Evolutionary conservation across 2,888 invertebrate species (phyloP).

Genomic region (Hirtodrosophila histrioides): DNA sequence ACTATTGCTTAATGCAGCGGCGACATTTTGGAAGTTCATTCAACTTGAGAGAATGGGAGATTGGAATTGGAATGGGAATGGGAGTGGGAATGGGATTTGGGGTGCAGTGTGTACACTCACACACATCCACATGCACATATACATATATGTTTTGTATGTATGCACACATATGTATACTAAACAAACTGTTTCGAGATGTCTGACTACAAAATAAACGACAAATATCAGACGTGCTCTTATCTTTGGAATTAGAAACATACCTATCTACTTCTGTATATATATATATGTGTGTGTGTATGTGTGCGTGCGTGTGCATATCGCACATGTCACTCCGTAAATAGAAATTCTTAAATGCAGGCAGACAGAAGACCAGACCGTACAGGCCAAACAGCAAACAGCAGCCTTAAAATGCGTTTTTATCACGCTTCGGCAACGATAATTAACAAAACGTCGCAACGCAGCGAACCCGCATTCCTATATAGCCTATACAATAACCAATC

Average conservation of each 20-base stretch:
- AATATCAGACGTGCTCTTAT: constrained; percentile 46
- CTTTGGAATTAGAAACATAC: constrained; percentile 32
- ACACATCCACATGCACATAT: constrained; percentile 12
- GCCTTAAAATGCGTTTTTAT: constrained; percentile 54
- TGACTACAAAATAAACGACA: constrained; percentile 21
- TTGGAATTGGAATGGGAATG: constrained; percentile 8
- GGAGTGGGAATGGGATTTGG: constrained; percentile 21
- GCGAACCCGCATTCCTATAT: constrained; percentile 43
- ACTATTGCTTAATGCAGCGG: constrained; percentile 15
- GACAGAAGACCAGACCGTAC: constrained; percentile 6
- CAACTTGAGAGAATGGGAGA: constrained; percentile 53
- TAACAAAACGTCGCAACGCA: constrained; percentile 32
- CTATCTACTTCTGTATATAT: neutral
- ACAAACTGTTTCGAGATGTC: constrained; percentile 16
- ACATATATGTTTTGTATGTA: constrained; percentile 9
- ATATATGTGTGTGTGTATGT: constrained; percentile 10
- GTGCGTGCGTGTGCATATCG: constrained; percentile 39
- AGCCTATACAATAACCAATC: constrained; percentile 24
- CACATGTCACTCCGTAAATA: constrained; percentile 64
- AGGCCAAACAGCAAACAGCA: constrained; percentile 15
- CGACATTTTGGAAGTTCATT: constrained; percentile 59
- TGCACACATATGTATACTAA: constrained; percentile 10
- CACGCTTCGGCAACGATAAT: constrained; percentile 50
- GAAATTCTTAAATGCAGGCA: constrained; percentile 67
- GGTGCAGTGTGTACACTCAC: constrained; percentile 30